Evolutionary conservation across 2,113 vertebrate species (phyloP).

Genomic region (Sander lucioperca): DNA sequence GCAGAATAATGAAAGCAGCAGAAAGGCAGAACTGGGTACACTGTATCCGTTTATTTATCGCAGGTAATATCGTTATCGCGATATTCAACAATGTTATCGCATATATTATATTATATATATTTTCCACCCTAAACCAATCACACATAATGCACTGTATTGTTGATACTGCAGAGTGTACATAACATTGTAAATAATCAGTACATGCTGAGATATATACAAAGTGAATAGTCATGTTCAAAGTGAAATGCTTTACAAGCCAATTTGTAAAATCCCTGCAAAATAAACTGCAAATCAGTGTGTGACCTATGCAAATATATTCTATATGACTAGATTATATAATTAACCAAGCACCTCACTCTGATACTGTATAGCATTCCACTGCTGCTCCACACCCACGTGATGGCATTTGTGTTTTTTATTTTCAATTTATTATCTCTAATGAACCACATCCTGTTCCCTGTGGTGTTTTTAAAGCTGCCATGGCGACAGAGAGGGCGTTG

Average conservation of each 20-base stretch:
- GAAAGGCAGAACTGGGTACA: no score
- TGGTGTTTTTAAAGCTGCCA: slow-evolving; percentile 1
- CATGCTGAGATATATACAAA: not conserved
- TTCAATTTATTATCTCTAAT: not conserved
- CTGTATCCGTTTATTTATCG: no score
- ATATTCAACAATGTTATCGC: no score
- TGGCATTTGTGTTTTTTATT: not conserved
- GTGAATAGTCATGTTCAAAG: not conserved
- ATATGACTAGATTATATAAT: not conserved
- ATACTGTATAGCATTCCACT: not conserved
- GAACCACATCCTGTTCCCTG: not conserved
- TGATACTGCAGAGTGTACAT: not conserved
- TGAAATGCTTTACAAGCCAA: not conserved
- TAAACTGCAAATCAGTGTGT: not conserved
- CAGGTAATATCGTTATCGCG: no score
- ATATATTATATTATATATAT: no score
- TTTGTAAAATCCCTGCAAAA: not conserved
- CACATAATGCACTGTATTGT: not conserved
- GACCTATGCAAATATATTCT: no score
- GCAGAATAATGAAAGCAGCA: no score
- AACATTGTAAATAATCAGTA: not conserved
- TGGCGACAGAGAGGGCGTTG: not conserved
- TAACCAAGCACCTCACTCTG: not conserved
- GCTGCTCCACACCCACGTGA: not conserved
- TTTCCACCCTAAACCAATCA: not conserved